Percentiles rank a stretch among this genome's conserved stretches.
phyloP scores from a whole-genome alignment of 2,113 vertebrate species.

The Oryzias celebensis region DNA sequence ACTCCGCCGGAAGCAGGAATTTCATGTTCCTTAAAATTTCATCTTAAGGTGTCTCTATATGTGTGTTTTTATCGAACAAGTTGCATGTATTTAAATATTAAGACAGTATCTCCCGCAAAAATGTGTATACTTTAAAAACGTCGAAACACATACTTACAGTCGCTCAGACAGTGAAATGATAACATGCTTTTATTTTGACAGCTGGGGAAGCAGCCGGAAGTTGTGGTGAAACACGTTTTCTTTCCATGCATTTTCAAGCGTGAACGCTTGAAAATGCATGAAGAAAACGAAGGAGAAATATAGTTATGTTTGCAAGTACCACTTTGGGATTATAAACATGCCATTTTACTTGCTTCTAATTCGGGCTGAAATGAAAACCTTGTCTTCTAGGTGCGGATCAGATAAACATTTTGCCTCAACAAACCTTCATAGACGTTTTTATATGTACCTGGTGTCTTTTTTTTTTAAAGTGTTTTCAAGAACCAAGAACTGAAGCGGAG shows the following conservation, averaged over 20 bases:
- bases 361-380: neutral
- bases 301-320: constrained; percentile 45
- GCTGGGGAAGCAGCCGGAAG: constrained; percentile 40
- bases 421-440: constrained; percentile 43
- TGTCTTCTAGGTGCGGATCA: constrained; percentile 7
- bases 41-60: neutral
- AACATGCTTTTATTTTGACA: constrained; percentile 59
- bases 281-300: constrained; percentile 47
- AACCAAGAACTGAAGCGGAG: constrained; percentile 88
- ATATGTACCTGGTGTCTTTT: constrained; percentile 33
- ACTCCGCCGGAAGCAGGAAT: constrained; percentile 34
- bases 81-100: too few species aligned
- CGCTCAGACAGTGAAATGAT: neutral
- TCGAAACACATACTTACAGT: too few species aligned
- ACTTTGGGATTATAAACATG: neutral
- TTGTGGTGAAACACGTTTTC: constrained; percentile 5
- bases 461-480: constrained; percentile 82
- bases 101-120: too few species aligned
- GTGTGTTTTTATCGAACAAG: too few species aligned
- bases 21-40: too few species aligned
- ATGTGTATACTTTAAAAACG: too few species aligned
- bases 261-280: constrained; percentile 47
- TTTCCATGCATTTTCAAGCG: constrained; percentile 31
- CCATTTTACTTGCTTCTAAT: neutral
- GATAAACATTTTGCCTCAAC: constrained; percentile 20